Conservation (phyloP, 1,140 invertebrate genomes). For the Cephus cinctus region DNA sequence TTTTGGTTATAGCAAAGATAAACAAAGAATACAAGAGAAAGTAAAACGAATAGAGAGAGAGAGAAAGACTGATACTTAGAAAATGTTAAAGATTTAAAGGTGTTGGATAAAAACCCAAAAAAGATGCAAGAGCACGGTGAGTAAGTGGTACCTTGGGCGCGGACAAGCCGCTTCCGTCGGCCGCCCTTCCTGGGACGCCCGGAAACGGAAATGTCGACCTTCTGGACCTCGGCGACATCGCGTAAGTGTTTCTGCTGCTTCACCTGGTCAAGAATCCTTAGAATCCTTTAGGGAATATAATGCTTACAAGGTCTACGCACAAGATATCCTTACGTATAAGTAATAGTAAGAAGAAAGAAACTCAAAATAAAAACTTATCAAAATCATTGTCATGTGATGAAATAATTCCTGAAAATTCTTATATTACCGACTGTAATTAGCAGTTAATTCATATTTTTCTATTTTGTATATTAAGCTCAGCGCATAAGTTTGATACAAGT, state of each 20-base stretch:
- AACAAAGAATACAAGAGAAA: not conserved
- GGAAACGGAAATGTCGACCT: slow-evolving; percentile 28
- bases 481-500: too few species aligned
- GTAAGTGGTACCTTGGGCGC: slow-evolving; percentile 36
- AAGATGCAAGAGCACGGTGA: not conserved
- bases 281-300: too few species aligned
- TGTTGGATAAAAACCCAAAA: not conserved
- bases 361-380: too few species aligned
- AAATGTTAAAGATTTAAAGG: slow-evolving; percentile 2
- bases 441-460: too few species aligned
- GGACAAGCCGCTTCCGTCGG: slow-evolving; percentile 30
- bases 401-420: too few species aligned
- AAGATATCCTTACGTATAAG: too few species aligned
- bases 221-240: slow-evolving; percentile 24
- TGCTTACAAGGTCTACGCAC: too few species aligned
- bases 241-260: slow-evolving; percentile 40
- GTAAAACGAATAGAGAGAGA: not conserved
- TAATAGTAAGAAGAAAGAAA: too few species aligned
- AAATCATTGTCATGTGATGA: too few species aligned
- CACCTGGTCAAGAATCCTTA: slow-evolving; percentile 36
- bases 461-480: too few species aligned
- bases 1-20: too few species aligned
- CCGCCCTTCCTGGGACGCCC: slow-evolving; percentile 30
- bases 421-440: too few species aligned
- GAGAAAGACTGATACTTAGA: not conserved